Conservation (phyloP, 1,140 invertebrate genomes). For the Zaprionus africanus region DNA sequence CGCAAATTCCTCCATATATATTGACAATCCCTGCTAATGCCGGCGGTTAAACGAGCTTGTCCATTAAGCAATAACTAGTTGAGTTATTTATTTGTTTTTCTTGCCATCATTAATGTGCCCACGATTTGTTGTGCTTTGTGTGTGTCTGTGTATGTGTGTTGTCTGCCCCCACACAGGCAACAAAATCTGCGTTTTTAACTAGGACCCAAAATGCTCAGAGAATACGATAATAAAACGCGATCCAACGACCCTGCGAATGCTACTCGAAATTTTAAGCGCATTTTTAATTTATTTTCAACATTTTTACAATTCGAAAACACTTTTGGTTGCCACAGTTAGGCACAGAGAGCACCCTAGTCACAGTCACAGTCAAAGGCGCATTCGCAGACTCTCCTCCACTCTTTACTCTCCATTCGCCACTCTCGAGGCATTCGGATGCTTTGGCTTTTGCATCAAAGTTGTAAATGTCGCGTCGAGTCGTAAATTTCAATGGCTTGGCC, state of each 20-base stretch:
- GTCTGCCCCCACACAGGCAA: conserved; percentile 42
- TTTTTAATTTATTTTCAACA: conserved; percentile 82
- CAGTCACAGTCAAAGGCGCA: neutral
- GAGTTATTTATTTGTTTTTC: conserved; percentile 43
- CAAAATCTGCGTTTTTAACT: conserved; percentile 51
- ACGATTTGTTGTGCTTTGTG: conserved; percentile 24
- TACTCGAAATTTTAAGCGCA: conserved; percentile 70
- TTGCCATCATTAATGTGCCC: conserved; percentile 19
- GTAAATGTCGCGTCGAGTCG: conserved; percentile 80
- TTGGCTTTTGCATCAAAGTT: conserved; percentile 76
- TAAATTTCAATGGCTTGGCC: conserved; percentile 53
- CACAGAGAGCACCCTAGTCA: neutral
- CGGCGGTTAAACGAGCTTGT: conserved; percentile 14
- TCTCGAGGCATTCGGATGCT: conserved; percentile 35
- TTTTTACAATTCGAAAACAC: conserved; percentile 70
- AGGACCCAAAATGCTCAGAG: conserved; percentile 63
- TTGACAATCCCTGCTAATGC: conserved; percentile 13
- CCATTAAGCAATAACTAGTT: conserved; percentile 40
- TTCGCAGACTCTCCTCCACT: neutral
- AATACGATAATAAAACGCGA: conserved; percentile 48
- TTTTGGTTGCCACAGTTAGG: conserved; percentile 2
- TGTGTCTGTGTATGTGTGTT: neutral
- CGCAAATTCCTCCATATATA: neutral
- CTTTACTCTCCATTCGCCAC: neutral
- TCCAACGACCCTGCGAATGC: conserved; percentile 29